These are phyloP conservation scores for Heliconius congener DNA, from an alignment of 1,140 invertebrate species.

Conservation along the genomic window DNA sequence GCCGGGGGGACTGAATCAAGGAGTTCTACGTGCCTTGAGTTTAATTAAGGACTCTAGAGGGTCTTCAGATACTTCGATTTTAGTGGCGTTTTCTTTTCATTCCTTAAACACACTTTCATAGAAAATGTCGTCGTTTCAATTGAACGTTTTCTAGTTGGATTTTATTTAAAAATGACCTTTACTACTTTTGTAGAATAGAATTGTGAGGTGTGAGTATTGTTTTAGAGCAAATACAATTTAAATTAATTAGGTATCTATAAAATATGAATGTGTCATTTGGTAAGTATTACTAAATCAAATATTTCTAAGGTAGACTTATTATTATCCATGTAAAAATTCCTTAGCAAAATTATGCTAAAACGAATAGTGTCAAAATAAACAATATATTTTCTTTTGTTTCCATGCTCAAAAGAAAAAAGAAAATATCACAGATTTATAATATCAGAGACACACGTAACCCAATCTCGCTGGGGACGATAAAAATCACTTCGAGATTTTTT, in stretches of 20 bases:
- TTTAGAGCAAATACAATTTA: neutral
- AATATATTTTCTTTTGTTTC: neutral
- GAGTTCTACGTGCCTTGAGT: conserved; percentile 77
- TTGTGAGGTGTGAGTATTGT: neutral
- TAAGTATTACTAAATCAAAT: no score
- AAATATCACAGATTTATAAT: conserved; percentile 61
- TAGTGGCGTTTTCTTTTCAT: conserved; percentile 76
- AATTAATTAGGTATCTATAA: neutral
- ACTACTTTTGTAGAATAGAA: neutral
- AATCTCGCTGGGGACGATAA: conserved; percentile 68
- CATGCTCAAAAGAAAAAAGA: neutral
- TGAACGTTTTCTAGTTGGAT: conserved; percentile 21
- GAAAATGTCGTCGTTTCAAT: conserved; percentile 25
- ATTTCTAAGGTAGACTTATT: no score
- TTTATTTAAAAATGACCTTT: neutral
- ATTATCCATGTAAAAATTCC: no score
- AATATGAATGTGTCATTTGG: neutral
- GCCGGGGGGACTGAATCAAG: conserved; percentile 76
- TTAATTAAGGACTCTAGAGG: conserved; percentile 76
- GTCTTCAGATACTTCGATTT: conserved; percentile 76
- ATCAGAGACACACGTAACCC: conserved; percentile 60
- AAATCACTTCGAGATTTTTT: conserved; percentile 78
- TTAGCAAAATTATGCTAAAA: no score
- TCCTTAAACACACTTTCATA: conserved; percentile 48
- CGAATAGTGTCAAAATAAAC: neutral